phyloP scores from a whole-genome alignment of 2,797 vertebrate species.

The Cacajao melanocephalus region DNA sequence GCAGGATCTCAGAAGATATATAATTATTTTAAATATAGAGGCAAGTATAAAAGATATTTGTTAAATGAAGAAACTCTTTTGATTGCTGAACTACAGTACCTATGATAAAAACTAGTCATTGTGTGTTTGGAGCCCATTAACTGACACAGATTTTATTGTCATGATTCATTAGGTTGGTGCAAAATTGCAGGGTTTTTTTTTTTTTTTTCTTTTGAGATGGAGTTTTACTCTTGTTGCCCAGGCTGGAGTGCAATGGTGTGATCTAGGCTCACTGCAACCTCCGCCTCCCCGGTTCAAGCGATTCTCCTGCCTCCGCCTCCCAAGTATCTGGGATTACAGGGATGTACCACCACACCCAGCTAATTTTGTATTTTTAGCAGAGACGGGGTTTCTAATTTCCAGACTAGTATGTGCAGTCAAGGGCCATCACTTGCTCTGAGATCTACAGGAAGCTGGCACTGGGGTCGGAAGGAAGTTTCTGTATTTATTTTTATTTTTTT shows the following conservation, averaged over 20 bases:
- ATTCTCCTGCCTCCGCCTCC: too few relatives aligned
- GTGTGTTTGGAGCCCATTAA: not conserved
- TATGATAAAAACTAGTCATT: not conserved
- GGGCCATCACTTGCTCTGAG: not conserved
- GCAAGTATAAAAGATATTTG: not conserved
- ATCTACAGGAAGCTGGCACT: not conserved
- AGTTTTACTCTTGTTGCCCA: too few relatives aligned
- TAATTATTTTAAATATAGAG: not conserved
- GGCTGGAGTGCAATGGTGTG: too few relatives aligned
- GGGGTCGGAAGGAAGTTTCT: not conserved
- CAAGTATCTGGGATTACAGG: too few relatives aligned
- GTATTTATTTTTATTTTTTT: too few relatives aligned
- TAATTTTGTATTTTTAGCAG: too few relatives aligned
- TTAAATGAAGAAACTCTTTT: not conserved
- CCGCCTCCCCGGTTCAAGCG: accelerated
- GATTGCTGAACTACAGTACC: not conserved
- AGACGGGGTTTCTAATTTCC: too few relatives aligned
- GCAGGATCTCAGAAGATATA: not conserved
- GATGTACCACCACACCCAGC: too few relatives aligned
- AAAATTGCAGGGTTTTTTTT: not conserved
- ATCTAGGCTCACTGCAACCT: too few relatives aligned
- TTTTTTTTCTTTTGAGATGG: too few relatives aligned
- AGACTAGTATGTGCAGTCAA: not conserved
- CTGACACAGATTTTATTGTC: not conserved
- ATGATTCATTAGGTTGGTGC: not conserved